Evolutionary conservation across 2,888 invertebrate species (phyloP).

Genomic region (Orthonevra nobilis): DNA sequence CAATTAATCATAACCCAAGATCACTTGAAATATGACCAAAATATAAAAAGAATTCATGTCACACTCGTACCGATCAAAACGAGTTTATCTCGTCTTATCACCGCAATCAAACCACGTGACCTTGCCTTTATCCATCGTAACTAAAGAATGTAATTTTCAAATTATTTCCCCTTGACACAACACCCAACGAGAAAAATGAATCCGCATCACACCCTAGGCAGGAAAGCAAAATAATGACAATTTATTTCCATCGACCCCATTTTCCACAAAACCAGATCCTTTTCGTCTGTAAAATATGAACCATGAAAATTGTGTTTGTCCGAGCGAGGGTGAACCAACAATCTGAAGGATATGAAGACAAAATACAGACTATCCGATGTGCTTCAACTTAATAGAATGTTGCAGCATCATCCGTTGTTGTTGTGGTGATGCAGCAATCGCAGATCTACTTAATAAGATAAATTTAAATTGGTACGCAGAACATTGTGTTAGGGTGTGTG

Average conservation of each 20-base stretch:
- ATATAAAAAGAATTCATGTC: conserved; percentile 23
- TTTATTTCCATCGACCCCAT: conserved; percentile 33
- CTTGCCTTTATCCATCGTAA: conserved; percentile 6
- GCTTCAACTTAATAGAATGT: background rate
- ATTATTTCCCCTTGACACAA: conserved; percentile 34
- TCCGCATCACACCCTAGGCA: conserved; percentile 13
- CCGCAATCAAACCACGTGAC: conserved; percentile 40
- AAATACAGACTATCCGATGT: conserved; percentile 3
- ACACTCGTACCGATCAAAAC: conserved; percentile 34
- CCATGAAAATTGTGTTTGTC: conserved; percentile 46
- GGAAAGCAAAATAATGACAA: conserved; percentile 33
- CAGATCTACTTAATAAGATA: conserved; percentile 36
- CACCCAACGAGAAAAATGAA: background rate
- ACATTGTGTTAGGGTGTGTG: conserved; percentile 11
- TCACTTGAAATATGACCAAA: conserved; percentile 49
- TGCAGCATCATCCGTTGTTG: conserved; percentile 13
- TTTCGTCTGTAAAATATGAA: conserved; percentile 42
- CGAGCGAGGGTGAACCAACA: background rate
- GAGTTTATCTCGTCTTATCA: conserved; percentile 45
- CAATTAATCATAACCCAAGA: conserved; percentile 55
- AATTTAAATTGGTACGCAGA: too few species aligned
- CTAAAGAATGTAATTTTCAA: conserved; percentile 36
- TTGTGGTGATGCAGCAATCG: conserved; percentile 28
- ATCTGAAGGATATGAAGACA: background rate
- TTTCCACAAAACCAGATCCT: conserved; percentile 41